phyloP scores from a whole-genome alignment of 1,140 invertebrate genomes.

The Sinonovacula constricta region DNA sequence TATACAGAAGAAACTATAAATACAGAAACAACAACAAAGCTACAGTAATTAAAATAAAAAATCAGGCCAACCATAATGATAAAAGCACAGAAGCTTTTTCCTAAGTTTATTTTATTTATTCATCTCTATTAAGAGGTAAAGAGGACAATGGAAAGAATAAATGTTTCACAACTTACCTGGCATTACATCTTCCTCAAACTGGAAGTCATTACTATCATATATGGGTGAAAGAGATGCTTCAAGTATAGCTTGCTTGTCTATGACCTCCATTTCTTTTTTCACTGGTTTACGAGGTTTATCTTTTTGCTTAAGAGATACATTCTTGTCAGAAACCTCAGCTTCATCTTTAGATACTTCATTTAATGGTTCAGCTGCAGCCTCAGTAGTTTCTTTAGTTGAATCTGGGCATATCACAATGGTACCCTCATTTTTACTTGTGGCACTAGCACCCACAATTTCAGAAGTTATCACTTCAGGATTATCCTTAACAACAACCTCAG shows the following conservation, averaged over 20 bases:
- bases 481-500: too few species aligned
- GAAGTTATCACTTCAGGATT: too few species aligned
- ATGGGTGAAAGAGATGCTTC: slow-evolving; percentile 31
- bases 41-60: too few species aligned
- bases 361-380: slow-evolving; percentile 1
- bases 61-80: too few species aligned
- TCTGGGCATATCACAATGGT: neutral
- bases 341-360: neutral
- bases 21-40: too few species aligned
- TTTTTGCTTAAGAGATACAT: slow-evolving; percentile 13
- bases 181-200: slow-evolving; percentile 46
- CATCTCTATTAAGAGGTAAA: too few species aligned
- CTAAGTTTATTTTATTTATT: too few species aligned
- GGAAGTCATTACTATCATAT: slow-evolving; percentile 34
- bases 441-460: too few species aligned
- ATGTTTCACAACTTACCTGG: slow-evolving; percentile 34
- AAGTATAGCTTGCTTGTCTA: neutral
- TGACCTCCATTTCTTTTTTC: neutral
- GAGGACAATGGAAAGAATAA: too few species aligned
- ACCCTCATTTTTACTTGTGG: neutral
- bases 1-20: too few species aligned
- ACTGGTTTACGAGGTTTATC: neutral
- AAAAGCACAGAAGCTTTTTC: too few species aligned
- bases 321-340: neutral
- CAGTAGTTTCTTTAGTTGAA: slow-evolving; percentile 2